phyloP scores from a whole-genome alignment of 2,113 vertebrate genomes.

The Vidua chalybeata region DNA sequence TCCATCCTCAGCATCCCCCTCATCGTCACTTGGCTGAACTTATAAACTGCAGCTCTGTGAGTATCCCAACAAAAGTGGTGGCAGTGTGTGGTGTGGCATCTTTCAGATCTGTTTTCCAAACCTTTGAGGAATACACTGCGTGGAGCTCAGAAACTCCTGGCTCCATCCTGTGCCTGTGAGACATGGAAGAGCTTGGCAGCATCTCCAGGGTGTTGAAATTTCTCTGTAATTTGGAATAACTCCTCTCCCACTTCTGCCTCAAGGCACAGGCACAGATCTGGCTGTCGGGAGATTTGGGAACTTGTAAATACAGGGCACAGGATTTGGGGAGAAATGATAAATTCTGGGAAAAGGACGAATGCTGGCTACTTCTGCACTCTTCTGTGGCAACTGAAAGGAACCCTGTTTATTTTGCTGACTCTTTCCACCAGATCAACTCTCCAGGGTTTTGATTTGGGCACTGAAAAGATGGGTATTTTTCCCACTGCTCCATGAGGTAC shows the following conservation, averaged over 20 bases:
- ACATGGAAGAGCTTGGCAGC: not conserved
- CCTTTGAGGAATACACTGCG: not conserved
- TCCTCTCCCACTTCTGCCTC: not conserved
- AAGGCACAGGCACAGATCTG: not conserved
- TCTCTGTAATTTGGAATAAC: not conserved
- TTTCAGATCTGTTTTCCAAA: not conserved
- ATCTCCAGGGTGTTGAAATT: not conserved
- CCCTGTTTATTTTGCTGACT: not conserved
- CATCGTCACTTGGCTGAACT: conserved; percentile 34
- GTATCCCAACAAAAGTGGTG: not conserved
- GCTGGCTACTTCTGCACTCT: not conserved
- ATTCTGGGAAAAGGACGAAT: not conserved
- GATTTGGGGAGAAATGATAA: not conserved
- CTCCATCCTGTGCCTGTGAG: not conserved
- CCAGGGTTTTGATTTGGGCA: not conserved
- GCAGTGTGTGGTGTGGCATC: not conserved
- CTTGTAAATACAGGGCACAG: not conserved
- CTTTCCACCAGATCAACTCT: not conserved
- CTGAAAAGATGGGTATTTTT: not conserved
- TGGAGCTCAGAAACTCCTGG: not conserved
- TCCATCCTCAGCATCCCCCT: conserved; percentile 33
- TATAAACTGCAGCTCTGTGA: not conserved
- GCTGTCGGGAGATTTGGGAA: not conserved
- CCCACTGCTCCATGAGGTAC: not conserved
- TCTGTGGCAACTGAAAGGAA: not conserved